Base-by-base conservation (phyloP, 2,888 invertebrate species). In the Caenorhabditis virilis region DNA sequence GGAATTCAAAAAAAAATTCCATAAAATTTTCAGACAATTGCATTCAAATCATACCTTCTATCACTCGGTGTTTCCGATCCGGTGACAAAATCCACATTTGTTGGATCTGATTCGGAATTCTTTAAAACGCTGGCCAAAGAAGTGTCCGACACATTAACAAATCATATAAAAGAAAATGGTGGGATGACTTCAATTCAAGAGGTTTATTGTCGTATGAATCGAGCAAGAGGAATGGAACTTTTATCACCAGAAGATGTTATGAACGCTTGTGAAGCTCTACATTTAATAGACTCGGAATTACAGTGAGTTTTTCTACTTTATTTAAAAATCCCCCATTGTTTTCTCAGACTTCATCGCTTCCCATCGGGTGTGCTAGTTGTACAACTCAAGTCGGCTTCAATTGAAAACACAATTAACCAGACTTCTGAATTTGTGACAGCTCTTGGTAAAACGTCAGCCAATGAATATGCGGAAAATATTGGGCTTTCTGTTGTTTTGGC, bases 11-110 rank as follows among this genome's bases (percentile, higher is more conserved):
- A n/a, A n/a, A n/a, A n/a, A n/a, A n/a, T n/a, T n/a, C n/a, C n/a
- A n/a, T n/a, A n/a, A n/a, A n/a, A n/a, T n/a, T 33, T 83, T 49
- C 74, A 97, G 86, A 97, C 97, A 9, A 89, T 95, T 5, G 89
- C 90, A 77, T 97, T 98, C 84, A 95, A 97, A 84, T 91, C 95
- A 0, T 95, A 97, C 84, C 87, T 98, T 46, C 88, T 98, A 86
- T 95, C 95, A 84, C 88, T 98, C 79, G 98, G 98, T 76, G 94
- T 98, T 72, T 93, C 93, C 82, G 95, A 98, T 86, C 97, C 97
- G 1, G 97, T 97, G 0, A 97, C 95, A 0, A 89, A 94, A 82
- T 92, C 92, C 80, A 89, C 91, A 13, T 93, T 90, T 82, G 68
- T 68, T 16, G 90, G 91, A 82, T 90, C 90, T 53, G 91, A 92